A percentile compares a stretch with the other conserved stretches of the same genome.
Conservation (phyloP, 2,113 vertebrate genomes). For the Percina caprodes region DNA sequence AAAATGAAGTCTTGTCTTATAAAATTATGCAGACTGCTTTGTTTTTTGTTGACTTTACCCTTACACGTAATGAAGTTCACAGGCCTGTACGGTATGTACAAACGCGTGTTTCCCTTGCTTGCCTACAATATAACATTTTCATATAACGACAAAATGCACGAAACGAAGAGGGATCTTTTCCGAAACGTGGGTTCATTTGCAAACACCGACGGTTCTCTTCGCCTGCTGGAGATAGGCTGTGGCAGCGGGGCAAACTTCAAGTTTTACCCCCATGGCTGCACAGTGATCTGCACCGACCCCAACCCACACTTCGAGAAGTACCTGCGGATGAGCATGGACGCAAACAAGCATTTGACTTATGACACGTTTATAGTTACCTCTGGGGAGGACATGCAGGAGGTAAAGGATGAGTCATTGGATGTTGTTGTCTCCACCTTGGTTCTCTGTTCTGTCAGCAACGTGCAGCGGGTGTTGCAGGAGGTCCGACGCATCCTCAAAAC, state of each 20-base stretch:
- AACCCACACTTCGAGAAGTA: constrained; percentile 85
- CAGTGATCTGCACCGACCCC: constrained; percentile 85
- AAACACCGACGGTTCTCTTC: constrained; percentile 72
- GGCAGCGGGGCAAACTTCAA: constrained; percentile 88
- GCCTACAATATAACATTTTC: constrained; percentile 37
- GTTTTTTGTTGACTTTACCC: constrained; percentile 78
- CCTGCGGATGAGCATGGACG: constrained; percentile 81
- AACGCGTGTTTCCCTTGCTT: constrained; percentile 83
- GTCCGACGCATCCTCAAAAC: constrained; percentile 83
- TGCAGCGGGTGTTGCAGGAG: constrained; percentile 81
- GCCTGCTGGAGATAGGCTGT: constrained; percentile 89
- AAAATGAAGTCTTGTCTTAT: constrained; percentile 63
- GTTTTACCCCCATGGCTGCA: constrained; percentile 87
- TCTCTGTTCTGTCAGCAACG: constrained; percentile 84
- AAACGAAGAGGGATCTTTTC: constrained; percentile 86
- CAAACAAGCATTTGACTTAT: constrained; percentile 84
- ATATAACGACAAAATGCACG: constrained; percentile 80
- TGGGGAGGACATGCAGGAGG: constrained; percentile 83
- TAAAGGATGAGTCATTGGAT: constrained; percentile 84
- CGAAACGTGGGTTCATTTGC: constrained; percentile 75
- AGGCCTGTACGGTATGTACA: constrained; percentile 83
- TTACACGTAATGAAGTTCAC: constrained; percentile 78
- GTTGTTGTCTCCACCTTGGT: constrained; percentile 88
- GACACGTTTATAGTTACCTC: constrained; percentile 78
- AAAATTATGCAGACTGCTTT: constrained; percentile 57